These are phyloP conservation scores for Hydrochoerus hydrochaeris DNA, from an alignment of 2,113 vertebrate genomes.

Conservation along the genomic window DNA sequence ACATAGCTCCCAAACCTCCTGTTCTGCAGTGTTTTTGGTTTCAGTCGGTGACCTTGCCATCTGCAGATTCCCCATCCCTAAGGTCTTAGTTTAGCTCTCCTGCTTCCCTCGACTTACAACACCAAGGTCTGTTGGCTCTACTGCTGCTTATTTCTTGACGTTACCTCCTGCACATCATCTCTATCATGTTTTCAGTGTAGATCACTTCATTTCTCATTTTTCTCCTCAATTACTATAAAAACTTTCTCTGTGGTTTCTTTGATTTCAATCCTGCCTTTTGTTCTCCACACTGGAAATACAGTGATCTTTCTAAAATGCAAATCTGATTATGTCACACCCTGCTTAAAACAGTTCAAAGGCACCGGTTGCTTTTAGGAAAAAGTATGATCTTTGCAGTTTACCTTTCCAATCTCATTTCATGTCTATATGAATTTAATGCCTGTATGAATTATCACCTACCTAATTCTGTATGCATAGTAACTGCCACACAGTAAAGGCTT, in stretches of 20 bases:
- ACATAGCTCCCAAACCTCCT: neutral
- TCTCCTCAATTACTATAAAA: neutral
- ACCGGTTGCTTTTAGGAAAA: neutral
- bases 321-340: neutral
- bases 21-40: slow-evolving; percentile 5
- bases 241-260: neutral
- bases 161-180: neutral
- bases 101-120: neutral
- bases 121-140: neutral
- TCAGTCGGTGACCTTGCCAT: neutral
- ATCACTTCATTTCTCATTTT: slow-evolving; percentile 11
- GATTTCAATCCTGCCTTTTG: neutral
- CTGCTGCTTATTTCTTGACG: neutral
- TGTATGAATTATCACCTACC: neutral
- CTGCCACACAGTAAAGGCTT: neutral
- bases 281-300: neutral
- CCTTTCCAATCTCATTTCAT: neutral
- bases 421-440: neutral
- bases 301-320: slow-evolving; percentile 48
- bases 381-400: neutral
- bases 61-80: neutral
- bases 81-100: neutral
- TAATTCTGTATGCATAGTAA: neutral
- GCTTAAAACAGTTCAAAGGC: slow-evolving; percentile 19
- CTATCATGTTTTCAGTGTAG: neutral